Base-by-base conservation (phyloP, 2,113 vertebrate species). In the Notechis scutatus region DNA sequence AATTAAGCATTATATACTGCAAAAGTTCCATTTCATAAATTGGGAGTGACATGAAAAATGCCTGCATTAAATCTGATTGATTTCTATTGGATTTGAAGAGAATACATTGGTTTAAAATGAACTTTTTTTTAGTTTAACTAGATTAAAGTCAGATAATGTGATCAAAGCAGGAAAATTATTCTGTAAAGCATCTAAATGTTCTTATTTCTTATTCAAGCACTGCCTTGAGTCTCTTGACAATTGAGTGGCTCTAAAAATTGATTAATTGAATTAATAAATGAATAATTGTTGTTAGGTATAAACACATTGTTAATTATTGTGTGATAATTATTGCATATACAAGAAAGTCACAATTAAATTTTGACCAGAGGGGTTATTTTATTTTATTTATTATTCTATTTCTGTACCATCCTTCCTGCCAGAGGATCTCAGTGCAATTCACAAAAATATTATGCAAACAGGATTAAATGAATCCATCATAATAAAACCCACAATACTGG, bases 1-100 rank as follows among this genome's bases (percentile, higher is more conserved):
- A 45, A 45, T 9, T 5, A 0, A 0, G 11, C 21, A 0, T 0
- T 86, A 92, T 86, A 74, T 8, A 2, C 23, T 9, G 42, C 21
- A 52, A 47, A 90, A 69, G 50, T 18, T 5, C n/a, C 45, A 50
- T 29, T 29, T 34, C 50, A 24, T 29, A 90, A 45, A n/a, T 42
- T 3, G 42, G 34, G 34, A 81, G 34, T 42, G 34, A 81, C 34
- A 20, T 42, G 34, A 39, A 81, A 81, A 81, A 81, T 10, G 34
- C 20, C 55, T 81, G 24, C 14, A n/a, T 52, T 74, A 50, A 89
- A 88, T 81, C n/a, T 64, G 59, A 54, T 69, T 54, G 14, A 20
- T 14, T 56, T 92, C 24, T 91, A 3, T 1, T 88, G 2, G 1
- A 14, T 93, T 90, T 93, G 39, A 59, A 39, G 26, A n/a, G 23